Conservation (phyloP, 30 jellyfish, hydroid and myxozoan species). For the Chrysaora quinquecirrha region DNA sequence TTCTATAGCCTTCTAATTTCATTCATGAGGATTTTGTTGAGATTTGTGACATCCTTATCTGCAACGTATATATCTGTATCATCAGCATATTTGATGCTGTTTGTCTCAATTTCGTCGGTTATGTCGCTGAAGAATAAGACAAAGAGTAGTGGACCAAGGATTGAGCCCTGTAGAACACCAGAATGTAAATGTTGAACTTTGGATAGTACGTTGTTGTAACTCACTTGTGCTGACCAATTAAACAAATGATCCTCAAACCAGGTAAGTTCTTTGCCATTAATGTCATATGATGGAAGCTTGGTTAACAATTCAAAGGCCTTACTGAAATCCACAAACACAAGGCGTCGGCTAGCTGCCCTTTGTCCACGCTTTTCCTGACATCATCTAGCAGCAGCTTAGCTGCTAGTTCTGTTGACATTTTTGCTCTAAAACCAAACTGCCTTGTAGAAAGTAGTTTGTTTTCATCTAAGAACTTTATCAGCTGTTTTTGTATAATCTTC, state of each 20-base stretch:
- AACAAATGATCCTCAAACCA: conserved; percentile 5
- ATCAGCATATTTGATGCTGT: too few relatives aligned
- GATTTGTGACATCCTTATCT: too few relatives aligned
- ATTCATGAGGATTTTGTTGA: too few relatives aligned
- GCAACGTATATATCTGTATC: too few relatives aligned
- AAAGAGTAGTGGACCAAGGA: too few relatives aligned
- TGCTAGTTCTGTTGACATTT: conserved; percentile 22
- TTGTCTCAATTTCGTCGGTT: background rate
- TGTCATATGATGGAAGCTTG: too few relatives aligned
- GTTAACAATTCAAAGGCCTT: conserved; percentile 39
- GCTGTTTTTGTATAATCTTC: background rate
- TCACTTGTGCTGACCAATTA: conserved; percentile 1
- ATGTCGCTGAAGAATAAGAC: conserved; percentile 2
- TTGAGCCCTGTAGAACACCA: too few relatives aligned
- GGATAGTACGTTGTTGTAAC: conserved; percentile 9
- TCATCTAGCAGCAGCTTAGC: too few relatives aligned
- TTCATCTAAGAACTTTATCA: background rate
- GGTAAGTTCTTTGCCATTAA: conserved; percentile 5
- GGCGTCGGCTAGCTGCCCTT: too few relatives aligned
- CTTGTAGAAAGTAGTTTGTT: too few relatives aligned
- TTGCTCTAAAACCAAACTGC: conserved; percentile 11
- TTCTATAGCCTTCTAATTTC: background rate
- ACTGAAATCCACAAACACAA: conserved; percentile 31
- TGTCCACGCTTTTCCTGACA: too few relatives aligned
- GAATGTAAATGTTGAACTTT: too few relatives aligned